Percentiles rank a stretch among this genome's conserved stretches.
Conservation (phyloP, 2,113 vertebrate species). For the Thunnus maccoyii region DNA sequence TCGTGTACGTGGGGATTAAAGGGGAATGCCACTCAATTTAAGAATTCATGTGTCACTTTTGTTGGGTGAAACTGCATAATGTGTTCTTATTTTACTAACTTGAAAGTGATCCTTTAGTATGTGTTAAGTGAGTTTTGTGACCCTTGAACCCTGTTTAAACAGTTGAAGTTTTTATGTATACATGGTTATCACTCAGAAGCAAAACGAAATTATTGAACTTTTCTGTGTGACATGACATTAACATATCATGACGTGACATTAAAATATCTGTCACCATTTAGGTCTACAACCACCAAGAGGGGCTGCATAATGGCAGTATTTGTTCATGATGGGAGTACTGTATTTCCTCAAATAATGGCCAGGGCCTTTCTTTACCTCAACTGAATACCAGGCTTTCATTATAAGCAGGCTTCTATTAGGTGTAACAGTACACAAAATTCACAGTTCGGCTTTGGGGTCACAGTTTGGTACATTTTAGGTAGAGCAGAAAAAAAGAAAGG, state of each 20-base stretch:
- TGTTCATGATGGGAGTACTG: background rate
- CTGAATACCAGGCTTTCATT: no score
- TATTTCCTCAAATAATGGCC: no score
- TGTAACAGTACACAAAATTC: no score
- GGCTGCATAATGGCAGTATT: background rate
- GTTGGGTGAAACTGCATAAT: slow-evolving; percentile 58
- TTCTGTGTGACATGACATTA: no score
- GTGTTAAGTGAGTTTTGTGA: slow-evolving; percentile 37
- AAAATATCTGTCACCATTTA: background rate
- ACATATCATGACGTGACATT: background rate
- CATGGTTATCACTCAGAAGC: background rate
- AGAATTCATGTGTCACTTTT: slow-evolving; percentile 59
- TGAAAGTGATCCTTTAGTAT: slow-evolving; percentile 18
- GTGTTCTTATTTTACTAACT: slow-evolving; percentile 41
- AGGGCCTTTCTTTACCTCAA: no score
- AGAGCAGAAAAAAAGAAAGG: no score
- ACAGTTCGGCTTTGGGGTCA: no score
- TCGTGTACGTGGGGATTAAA: slow-evolving; percentile 61
- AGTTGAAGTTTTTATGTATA: background rate
- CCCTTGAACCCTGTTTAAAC: background rate
- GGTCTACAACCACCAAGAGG: background rate
- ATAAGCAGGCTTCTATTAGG: no score
- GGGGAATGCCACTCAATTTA: slow-evolving; percentile 52
- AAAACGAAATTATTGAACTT: background rate
- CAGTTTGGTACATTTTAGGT: no score